Conservation (phyloP, 1,140 invertebrate species). For the Heterodera carotae region DNA sequence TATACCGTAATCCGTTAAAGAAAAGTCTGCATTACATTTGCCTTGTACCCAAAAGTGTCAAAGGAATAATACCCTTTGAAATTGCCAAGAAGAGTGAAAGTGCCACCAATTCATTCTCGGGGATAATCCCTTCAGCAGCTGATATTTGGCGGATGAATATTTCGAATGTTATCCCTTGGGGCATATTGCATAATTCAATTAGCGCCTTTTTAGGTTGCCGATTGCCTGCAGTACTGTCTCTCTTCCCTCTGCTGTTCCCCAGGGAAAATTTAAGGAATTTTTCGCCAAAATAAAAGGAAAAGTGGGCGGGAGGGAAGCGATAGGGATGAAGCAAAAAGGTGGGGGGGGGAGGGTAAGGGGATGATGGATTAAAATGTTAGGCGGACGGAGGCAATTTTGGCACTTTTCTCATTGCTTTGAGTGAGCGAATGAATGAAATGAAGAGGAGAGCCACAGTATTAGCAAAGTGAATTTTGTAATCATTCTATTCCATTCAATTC, state of each 20-base stretch:
- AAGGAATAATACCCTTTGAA: not conserved
- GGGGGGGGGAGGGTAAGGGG: not conserved
- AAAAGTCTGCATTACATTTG: no score
- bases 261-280: not conserved
- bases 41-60: not conserved
- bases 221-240: not conserved
- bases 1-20: no score
- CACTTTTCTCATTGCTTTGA: not conserved
- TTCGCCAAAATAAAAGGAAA: not conserved
- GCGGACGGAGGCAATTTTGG: not conserved
- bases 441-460: no score
- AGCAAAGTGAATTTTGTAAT: no score
- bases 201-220: constrained; percentile 13
- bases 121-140: constrained; percentile 2
- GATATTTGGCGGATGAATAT: not conserved
- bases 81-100: not conserved
- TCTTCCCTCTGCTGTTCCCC: not conserved
- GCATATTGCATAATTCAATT: constrained; percentile 13
- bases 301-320: no score
- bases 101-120: not conserved
- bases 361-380: constrained; percentile 18
- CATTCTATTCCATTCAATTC: no score
- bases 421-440: not conserved
- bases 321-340: no score
- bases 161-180: not conserved